Evolutionary conservation across 2,888 invertebrate species (phyloP), one percentile per base, ranked within the genome.

Genomic region (Macaria notata): DNA sequence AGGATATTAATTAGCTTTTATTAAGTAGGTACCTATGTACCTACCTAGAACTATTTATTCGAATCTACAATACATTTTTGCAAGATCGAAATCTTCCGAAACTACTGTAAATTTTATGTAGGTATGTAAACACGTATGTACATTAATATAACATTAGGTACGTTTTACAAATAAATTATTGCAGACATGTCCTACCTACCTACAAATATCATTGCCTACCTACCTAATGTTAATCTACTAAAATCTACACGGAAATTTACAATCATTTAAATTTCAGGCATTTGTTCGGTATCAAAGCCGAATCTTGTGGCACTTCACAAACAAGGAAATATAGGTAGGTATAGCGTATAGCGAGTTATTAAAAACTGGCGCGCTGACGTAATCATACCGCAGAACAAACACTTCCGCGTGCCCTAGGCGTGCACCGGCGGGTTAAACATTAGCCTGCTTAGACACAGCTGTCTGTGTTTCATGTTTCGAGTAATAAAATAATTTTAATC

Each of bases 331-430:
- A 86, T 86, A 19, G 19, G 19, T 19, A 19, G 19, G 19, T 19
- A 86, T 84, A 81, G 79, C 76, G 19, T 19, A 86, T 84, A 81
- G 79, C 76, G 78, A 86, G 84, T 85, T 87, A 88, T 85, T 87
- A 87, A 88, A 87, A 88, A 88, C 86, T 83, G 78, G 86, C 85
- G 82, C 86, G 84, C 82, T 88, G 88, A 88, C 88, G 89, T 86
- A 88, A 89, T 86, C 74, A 75, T 73, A 70, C 78, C 73, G 77
- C 73, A 78, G 75, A 75, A 72, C 78, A 78, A 82, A 78, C 78
- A 84, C 84, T 88, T 89, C 89, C 88, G 88, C 83, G 80, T 88
- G 84, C 84, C 86, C 84, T 87, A 84, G 75, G 75, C 74, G 73
- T 73, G 75, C 73, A 65, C 65, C 70, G 66, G 66, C 69, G 70